Percentiles rank a stretch among this genome's conserved stretches.
Conservation (phyloP, 2,113 vertebrate species). For the Gobiocypris rarus region DNA sequence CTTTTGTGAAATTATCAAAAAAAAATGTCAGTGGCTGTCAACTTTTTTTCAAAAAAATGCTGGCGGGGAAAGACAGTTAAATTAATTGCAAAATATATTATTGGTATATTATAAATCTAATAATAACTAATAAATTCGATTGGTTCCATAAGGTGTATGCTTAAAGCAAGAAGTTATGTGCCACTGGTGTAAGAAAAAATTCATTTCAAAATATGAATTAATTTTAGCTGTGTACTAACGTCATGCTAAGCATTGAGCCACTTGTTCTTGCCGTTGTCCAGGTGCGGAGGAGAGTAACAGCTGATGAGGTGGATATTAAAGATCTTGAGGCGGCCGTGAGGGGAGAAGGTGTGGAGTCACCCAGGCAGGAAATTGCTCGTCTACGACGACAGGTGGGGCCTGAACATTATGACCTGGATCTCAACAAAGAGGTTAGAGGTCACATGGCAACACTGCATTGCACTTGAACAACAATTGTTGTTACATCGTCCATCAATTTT, state of each 20-base stretch:
- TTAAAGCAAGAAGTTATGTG: not conserved
- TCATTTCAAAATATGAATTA: too few species aligned
- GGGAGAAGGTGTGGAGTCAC: conserved; percentile 84
- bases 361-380: conserved; percentile 90
- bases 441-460: not conserved
- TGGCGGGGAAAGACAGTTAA: too few species aligned
- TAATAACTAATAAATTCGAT: not conserved
- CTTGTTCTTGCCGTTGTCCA: conserved; percentile 58
- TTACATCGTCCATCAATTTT: not conserved
- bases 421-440: conserved; percentile 81
- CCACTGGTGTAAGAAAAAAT: conserved; percentile 1
- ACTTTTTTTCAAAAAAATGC: too few species aligned
- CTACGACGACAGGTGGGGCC: conserved; percentile 86
- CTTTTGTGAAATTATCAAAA: too few species aligned
- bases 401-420: conserved; percentile 82
- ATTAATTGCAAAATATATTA: not conserved
- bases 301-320: conserved; percentile 94
- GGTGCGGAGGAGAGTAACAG: conserved; percentile 89
- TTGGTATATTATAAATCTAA: not conserved
- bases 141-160: not conserved
- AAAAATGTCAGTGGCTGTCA: too few species aligned
- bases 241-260: not conserved
- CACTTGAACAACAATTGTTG: not conserved
- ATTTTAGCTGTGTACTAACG: not conserved
- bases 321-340: conserved; percentile 90